Evolutionary conservation across 1,140 invertebrate genomes (phyloP), one percentile per base, ranked within the genome.

Genomic region (Dinothrombium tinctorium): DNA sequence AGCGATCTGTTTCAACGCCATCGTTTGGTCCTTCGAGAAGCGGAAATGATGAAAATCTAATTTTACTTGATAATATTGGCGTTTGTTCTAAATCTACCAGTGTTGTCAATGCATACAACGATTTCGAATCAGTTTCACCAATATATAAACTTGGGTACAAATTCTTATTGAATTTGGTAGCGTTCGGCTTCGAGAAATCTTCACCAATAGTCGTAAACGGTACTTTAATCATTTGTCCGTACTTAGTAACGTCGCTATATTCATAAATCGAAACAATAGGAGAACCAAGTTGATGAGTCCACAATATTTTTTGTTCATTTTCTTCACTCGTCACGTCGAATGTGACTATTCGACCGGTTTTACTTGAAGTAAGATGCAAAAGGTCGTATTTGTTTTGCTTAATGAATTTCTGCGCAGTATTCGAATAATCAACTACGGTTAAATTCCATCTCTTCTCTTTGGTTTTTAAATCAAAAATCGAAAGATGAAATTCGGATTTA

Each of bases 251-350:
- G 17, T 48, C 26, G n/a, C n/a, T n/a, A 9, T 42, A 33, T 2
- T 74, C 60, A 58, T 92, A 98, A 41, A 84, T 70, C 0, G 78
- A 86, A 35, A 96, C 75, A 2, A 96, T 72, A 2, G 89, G 86
- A 44, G 82, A 86, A 36, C 72, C 70, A 35, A 84, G 71, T 55
- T 92, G 72, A 14, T 69, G 64, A 50, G 82, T 69, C 87, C 87
- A 95, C 6, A 86, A 56, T 24, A 83, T 61, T n/a, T n/a, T n/a
- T n/a, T n/a, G n/a, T n/a, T n/a, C n/a, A n/a, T n/a, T n/a, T 44
- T 72, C 17, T 22, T 42, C 69, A 0, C 80, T 79, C 39, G 51
- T 50, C 38, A 56, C 55, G 37, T 61, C 59, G 22, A 65, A 47
- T 9, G 82, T 87, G 26, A 86, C 69, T 24, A 86, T 64, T 38